A percentile compares a stretch with the other conserved stretches of the same genome.
Evolutionary conservation across 35 echinoderm and acorn worm species (phyloP).

Genomic region (Heliocidaris erythrogramma): DNA sequence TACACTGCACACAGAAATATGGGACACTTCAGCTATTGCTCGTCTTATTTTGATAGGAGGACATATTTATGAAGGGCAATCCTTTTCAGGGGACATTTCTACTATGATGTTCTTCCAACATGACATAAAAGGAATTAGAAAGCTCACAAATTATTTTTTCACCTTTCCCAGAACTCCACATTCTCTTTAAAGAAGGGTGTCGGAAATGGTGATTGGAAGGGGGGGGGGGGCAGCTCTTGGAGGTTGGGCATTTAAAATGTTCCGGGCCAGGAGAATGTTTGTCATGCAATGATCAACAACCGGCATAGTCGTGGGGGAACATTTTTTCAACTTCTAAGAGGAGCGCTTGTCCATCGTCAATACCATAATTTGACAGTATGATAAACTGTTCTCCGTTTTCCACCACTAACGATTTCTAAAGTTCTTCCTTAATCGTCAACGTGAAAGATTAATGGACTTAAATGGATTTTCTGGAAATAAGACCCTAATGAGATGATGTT

Average conservation of each 20-base stretch:
- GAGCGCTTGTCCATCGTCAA: not conserved
- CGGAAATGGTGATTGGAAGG: too few relatives aligned
- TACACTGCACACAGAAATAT: too few relatives aligned
- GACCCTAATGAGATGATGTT: not conserved
- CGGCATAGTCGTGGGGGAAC: not conserved
- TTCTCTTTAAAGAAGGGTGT: too few relatives aligned
- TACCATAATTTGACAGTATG: slow-evolving; percentile 6
- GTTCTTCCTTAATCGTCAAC: not conserved
- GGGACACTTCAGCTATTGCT: too few relatives aligned
- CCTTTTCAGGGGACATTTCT: too few relatives aligned
- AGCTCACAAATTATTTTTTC: too few relatives aligned
- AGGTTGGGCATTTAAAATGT: not conserved
- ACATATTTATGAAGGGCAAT: too few relatives aligned
- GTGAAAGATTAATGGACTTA: not conserved
- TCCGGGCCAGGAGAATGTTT: not conserved
- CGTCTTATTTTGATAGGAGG: too few relatives aligned
- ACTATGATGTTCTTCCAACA: too few relatives aligned
- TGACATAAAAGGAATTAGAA: too few relatives aligned
- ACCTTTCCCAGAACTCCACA: too few relatives aligned
- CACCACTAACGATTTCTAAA: not conserved
- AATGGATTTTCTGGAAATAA: slow-evolving; percentile 6
- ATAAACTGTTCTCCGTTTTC: not conserved
- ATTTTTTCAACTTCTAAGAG: not conserved
- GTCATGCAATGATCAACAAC: not conserved
- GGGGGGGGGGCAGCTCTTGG: not conserved